phyloP scores from a whole-genome alignment of 2,888 invertebrate genomes.

The Ectropis crepuscularia region DNA sequence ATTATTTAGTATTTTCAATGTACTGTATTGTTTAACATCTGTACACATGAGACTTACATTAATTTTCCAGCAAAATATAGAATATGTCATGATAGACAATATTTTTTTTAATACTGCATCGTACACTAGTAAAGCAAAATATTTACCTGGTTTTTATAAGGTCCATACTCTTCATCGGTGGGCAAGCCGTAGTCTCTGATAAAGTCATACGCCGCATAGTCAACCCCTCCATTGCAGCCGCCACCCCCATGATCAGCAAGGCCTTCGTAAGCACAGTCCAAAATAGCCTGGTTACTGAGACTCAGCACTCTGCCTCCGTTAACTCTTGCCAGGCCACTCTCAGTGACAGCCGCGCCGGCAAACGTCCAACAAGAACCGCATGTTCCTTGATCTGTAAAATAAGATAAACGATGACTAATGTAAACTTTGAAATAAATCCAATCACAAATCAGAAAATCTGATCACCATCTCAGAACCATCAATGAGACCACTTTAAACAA shows the following conservation, averaged over 20 bases:
- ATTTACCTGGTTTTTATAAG: constrained; percentile 90
- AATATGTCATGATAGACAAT: too few relatives aligned
- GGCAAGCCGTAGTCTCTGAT: constrained; percentile 92
- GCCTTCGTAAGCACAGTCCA: constrained; percentile 77
- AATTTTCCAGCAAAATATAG: too few relatives aligned
- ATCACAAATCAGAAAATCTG: neutral
- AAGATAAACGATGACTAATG: neutral
- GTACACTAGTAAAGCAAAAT: too few relatives aligned
- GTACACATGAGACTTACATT: too few relatives aligned
- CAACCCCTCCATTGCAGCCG: constrained; percentile 96
- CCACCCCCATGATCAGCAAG: constrained; percentile 85
- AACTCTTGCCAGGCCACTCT: constrained; percentile 63
- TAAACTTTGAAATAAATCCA: neutral
- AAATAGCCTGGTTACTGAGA: constrained; percentile 66
- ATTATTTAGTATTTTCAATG: too few relatives aligned
- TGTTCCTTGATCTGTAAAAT: constrained; percentile 57
- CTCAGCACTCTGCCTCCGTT: constrained; percentile 63
- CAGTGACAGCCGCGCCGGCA: constrained; percentile 60
- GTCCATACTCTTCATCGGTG: constrained; percentile 94
- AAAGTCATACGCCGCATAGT: constrained; percentile 94
- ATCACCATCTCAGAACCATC: too few relatives aligned
- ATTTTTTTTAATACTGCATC: too few relatives aligned
- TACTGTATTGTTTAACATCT: too few relatives aligned
- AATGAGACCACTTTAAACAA: too few relatives aligned
- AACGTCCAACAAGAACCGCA: constrained; percentile 70